phyloP scores from a whole-genome alignment of 1,140 invertebrate species.

The Bacillus rossius region DNA sequence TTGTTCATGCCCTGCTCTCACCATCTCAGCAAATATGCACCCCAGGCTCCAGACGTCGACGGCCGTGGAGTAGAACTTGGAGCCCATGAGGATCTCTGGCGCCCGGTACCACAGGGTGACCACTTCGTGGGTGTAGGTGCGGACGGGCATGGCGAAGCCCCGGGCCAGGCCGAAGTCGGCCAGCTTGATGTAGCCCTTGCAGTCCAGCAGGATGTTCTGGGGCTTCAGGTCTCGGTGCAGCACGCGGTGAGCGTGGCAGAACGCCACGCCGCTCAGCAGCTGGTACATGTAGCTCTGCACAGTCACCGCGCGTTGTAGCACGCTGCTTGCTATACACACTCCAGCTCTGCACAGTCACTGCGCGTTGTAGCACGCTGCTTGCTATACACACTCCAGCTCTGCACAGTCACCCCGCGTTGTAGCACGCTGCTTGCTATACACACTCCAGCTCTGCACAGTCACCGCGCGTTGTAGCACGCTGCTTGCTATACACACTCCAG shows the following conservation, averaged over 20 bases:
- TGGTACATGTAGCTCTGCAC: slow-evolving; percentile 83
- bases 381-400: too few species aligned
- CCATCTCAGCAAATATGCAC: slow-evolving; percentile 94
- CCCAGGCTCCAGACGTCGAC: slow-evolving; percentile 96
- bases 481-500: too few species aligned
- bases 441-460: too few species aligned
- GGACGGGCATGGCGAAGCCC: slow-evolving; percentile 74
- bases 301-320: too few species aligned
- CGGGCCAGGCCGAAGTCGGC: slow-evolving; percentile 89
- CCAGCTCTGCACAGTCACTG: too few species aligned
- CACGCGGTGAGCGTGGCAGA: slow-evolving; percentile 86
- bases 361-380: too few species aligned
- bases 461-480: too few species aligned
- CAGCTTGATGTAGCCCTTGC: slow-evolving; percentile 73
- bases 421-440: too few species aligned
- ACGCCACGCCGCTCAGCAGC: slow-evolving; percentile 82
- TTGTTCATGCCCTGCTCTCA: too few species aligned
- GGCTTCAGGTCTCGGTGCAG: slow-evolving; percentile 89
- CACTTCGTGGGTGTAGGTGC: slow-evolving; percentile 89
- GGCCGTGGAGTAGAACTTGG: slow-evolving; percentile 82
- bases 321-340: too few species aligned
- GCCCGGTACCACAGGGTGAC: slow-evolving; percentile 96
- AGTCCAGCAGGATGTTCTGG: slow-evolving; percentile 83
- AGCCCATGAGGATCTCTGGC: slow-evolving; percentile 90
- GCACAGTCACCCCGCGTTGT: too few species aligned